Conservation (phyloP, 2,113 vertebrate species). For the Sula dactylatra region DNA sequence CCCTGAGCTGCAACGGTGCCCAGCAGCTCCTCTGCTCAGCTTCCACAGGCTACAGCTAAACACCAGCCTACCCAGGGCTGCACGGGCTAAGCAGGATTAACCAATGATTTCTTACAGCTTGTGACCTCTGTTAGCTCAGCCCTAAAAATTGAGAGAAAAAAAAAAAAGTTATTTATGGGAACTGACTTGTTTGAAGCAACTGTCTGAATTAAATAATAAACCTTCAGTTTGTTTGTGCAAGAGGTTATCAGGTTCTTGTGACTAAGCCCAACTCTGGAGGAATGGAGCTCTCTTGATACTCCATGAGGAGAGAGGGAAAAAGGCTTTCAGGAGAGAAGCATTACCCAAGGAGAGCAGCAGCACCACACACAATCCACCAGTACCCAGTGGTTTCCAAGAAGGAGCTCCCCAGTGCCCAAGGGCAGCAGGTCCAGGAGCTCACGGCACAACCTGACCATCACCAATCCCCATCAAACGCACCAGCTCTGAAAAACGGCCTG, state of each 20-base stretch:
- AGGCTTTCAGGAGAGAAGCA: background rate
- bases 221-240: background rate
- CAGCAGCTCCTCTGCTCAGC: background rate
- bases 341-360: background rate
- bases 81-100: background rate
- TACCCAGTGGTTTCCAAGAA: background rate
- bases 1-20: accelerated
- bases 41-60: background rate
- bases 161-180: background rate
- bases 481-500: background rate
- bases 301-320: background rate
- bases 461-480: background rate
- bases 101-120: background rate
- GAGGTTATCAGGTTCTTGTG: background rate
- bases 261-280: background rate
- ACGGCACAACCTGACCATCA: too few relatives aligned
- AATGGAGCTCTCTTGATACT: background rate
- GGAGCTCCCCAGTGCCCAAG: background rate
- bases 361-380: background rate
- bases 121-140: background rate
- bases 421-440: background rate
- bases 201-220: background rate
- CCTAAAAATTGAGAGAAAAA: background rate
- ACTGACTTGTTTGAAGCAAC: background rate
- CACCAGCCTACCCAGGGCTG: background rate